Conservation (phyloP, 2,113 vertebrate species). For the Tragelaphus imberbis region DNA sequence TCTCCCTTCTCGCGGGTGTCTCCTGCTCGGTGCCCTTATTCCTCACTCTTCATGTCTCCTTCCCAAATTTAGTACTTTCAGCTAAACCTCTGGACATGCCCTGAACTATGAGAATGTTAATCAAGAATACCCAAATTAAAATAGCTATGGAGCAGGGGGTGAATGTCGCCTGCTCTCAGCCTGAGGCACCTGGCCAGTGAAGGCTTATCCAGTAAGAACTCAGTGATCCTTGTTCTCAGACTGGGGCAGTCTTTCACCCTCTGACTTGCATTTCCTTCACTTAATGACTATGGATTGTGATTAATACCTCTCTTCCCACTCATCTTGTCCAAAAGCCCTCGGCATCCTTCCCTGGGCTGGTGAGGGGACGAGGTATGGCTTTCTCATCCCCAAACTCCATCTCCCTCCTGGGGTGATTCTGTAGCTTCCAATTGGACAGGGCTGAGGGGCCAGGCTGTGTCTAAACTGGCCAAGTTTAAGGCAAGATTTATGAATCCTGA, state of each 20-base stretch:
- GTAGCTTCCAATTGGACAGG: not conserved
- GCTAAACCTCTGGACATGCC: not conserved
- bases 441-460: not conserved
- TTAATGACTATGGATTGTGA: not conserved
- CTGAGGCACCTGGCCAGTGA: not conserved
- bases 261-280: not conserved
- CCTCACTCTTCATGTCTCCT: not conserved
- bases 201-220: not conserved
- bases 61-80: not conserved
- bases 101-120: not conserved
- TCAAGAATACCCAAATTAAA: not conserved
- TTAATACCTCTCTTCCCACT: not conserved
- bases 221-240: no score
- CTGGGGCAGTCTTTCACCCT: not conserved
- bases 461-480: conserved; percentile 24
- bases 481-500: conserved; percentile 47
- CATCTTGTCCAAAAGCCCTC: not conserved
- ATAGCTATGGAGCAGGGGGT: not conserved
- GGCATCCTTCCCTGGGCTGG: not conserved
- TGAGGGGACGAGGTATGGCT: not conserved
- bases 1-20: not conserved
- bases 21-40: accelerated
- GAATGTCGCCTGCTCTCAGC: not conserved
- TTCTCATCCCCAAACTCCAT: not conserved
- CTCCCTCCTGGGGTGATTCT: not conserved